phyloP scores from a whole-genome alignment of 2,888 invertebrate genomes.

The Drosophila infuscata region DNA sequence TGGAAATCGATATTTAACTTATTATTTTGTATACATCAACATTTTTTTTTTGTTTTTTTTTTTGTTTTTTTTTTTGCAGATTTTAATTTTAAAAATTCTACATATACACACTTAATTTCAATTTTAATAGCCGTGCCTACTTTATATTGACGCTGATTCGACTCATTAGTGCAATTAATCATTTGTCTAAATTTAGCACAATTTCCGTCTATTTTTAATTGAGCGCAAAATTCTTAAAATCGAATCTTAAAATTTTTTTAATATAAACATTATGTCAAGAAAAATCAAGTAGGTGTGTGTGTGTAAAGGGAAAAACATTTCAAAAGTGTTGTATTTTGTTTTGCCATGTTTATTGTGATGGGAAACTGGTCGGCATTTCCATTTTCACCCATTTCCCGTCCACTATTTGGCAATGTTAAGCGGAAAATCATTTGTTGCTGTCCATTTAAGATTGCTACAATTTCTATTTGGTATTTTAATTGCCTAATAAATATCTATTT shows the following conservation, averaged over 20 bases:
- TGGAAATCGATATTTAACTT: background rate
- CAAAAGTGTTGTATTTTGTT: conserved; percentile 32
- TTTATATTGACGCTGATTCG: conserved; percentile 5
- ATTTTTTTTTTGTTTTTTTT: background rate
- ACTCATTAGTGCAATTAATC: conserved; percentile 54
- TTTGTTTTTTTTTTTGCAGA: background rate
- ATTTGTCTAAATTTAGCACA: conserved; percentile 53
- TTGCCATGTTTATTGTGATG: conserved; percentile 52
- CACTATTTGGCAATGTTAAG: conserved; percentile 46
- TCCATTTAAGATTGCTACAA: conserved; percentile 33
- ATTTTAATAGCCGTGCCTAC: background rate
- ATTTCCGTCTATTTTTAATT: conserved; percentile 55
- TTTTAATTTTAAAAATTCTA: background rate
- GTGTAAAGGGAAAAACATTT: conserved; percentile 20
- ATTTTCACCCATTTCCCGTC: conserved; percentile 54
- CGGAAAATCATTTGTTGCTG: conserved; percentile 47
- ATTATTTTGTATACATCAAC: background rate
- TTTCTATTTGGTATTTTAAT: conserved; percentile 65
- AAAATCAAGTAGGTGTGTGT: conserved; percentile 1
- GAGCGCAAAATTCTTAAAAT: conserved; percentile 47
- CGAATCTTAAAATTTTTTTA: conserved; percentile 56
- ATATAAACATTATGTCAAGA: conserved; percentile 63
- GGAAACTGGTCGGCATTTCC: conserved; percentile 59
- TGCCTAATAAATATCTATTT: conserved; percentile 61
- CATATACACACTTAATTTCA: background rate